phyloP scores from a whole-genome alignment of 2,113 vertebrate genomes.

The Loxodonta africana region DNA sequence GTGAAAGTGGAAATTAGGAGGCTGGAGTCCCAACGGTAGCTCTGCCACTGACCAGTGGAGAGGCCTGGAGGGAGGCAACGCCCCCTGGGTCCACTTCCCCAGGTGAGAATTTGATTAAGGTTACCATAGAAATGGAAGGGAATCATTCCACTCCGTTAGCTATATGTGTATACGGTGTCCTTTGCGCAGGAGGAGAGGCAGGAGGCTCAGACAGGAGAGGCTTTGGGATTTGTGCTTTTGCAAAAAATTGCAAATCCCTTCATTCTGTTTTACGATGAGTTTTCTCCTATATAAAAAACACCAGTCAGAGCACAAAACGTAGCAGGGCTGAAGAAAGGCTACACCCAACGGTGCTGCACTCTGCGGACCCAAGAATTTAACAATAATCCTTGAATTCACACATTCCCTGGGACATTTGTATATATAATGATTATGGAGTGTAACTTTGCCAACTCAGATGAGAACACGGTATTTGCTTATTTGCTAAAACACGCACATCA shows the following conservation, averaged over 20 bases:
- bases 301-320: not conserved
- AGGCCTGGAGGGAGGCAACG: not conserved
- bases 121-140: constrained; percentile 61
- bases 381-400: not conserved
- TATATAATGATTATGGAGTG: not conserved
- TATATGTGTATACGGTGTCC: not conserved
- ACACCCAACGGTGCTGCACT: accelerated
- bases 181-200: not conserved
- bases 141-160: constrained; percentile 45
- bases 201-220: not conserved
- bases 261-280: not conserved
- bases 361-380: not conserved
- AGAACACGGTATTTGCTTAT: not conserved
- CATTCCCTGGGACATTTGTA: not conserved
- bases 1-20: not conserved
- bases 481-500: constrained; percentile 4
- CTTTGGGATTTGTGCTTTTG: not conserved
- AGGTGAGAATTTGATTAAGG: constrained; percentile 52
- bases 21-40: not conserved
- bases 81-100: constrained; percentile 3
- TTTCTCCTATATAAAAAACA: not conserved
- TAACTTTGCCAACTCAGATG: not conserved
- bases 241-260: not conserved
- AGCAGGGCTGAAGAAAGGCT: not conserved
- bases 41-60: not conserved